These are phyloP conservation scores for Enteromius trimaculatus DNA, from an alignment of 2,797 vertebrate genomes.

Conservation along the genomic window DNA sequence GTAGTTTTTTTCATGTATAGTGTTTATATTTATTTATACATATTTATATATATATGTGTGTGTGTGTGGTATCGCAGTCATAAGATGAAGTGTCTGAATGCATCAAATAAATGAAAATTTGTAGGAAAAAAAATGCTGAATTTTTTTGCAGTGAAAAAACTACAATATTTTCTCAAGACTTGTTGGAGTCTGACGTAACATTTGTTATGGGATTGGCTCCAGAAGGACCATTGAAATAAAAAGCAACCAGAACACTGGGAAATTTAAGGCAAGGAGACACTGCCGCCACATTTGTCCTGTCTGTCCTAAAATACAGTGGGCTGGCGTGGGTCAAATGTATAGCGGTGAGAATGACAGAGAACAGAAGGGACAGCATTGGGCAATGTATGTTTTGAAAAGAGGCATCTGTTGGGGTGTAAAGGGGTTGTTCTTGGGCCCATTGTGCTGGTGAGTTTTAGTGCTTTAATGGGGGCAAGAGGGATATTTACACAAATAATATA, in stretches of 20 bases:
- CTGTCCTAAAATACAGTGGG: conserved; percentile 22
- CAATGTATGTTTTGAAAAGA: conserved; percentile 59
- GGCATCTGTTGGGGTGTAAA: conserved; percentile 70
- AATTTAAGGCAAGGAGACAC: neutral
- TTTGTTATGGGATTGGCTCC: neutral
- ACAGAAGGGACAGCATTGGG: neutral
- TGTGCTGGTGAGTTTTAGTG: conserved; percentile 58
- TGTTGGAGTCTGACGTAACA: neutral
- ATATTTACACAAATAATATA: conserved; percentile 43
- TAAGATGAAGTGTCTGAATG: neutral
- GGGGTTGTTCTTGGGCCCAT: conserved; percentile 48
- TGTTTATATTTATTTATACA: no score
- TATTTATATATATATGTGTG: no score
- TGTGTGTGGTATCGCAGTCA: neutral
- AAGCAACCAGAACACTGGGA: neutral
- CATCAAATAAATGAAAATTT: neutral
- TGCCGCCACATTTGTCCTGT: conserved; percentile 28
- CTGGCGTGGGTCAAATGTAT: neutral
- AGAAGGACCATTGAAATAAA: neutral
- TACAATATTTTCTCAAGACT: neutral
- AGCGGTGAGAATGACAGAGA: neutral
- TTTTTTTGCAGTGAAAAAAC: no score
- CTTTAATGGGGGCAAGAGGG: conserved; percentile 50
- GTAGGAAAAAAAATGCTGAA: no score
- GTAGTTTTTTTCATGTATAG: neutral